phyloP scores from a whole-genome alignment of 2,113 vertebrate species.

The Zapornia atra region DNA sequence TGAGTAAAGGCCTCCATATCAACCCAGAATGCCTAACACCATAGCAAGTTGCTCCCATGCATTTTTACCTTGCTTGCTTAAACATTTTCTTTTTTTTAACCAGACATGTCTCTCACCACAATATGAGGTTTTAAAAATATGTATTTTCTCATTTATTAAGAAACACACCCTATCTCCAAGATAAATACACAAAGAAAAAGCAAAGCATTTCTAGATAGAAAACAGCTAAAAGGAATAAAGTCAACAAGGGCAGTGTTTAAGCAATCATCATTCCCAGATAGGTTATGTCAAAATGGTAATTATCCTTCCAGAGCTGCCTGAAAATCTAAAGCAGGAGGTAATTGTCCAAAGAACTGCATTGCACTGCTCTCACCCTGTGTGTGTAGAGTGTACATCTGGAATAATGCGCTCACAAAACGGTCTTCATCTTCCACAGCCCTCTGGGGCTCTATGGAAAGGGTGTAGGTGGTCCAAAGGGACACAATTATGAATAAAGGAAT shows the following conservation, averaged over 20 bases:
- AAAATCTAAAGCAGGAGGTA: constrained; percentile 5
- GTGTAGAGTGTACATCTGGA: neutral
- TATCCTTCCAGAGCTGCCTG: constrained; percentile 14
- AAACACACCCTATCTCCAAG: neutral
- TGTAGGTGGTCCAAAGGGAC: constrained; percentile 40
- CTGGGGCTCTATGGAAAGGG: neutral
- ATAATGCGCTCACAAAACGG: neutral
- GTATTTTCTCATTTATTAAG: neutral
- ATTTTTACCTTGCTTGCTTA: neutral
- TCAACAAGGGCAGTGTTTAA: constrained; percentile 7
- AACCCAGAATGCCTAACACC: neutral
- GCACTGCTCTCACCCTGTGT: neutral
- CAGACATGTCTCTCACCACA: neutral
- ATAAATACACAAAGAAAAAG: neutral
- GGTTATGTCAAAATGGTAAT: constrained; percentile 21
- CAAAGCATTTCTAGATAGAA: neutral
- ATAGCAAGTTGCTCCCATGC: neutral
- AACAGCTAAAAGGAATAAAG: neutral
- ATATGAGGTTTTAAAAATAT: neutral
- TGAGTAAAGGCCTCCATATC: neutral
- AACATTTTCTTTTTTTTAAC: neutral
- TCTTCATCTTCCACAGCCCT: neutral
- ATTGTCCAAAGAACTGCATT: neutral
- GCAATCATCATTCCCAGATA: neutral
- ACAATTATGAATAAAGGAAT: neutral